These are phyloP conservation scores for Saturnia japonica DNA, from an alignment of 2,888 invertebrate species.

Conservation along the genomic window DNA sequence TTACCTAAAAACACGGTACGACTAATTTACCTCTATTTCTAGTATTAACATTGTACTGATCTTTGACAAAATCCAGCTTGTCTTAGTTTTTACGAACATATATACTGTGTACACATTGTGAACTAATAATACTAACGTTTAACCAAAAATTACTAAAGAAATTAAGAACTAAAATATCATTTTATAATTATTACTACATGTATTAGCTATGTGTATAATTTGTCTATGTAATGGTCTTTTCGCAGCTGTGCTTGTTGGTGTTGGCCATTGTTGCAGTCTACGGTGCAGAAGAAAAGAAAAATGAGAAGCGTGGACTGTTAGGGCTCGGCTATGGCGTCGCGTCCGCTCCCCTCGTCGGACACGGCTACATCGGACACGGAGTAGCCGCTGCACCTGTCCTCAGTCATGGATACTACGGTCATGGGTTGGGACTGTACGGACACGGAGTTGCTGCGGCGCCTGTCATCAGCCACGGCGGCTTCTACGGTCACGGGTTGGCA, in stretches of 20 bases:
- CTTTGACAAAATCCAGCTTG: no score
- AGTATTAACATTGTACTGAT: no score
- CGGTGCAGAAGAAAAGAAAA: constrained; percentile 72
- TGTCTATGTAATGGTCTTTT: neutral
- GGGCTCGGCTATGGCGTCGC: constrained; percentile 68
- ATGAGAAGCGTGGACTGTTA: constrained; percentile 73
- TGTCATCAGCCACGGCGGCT: constrained; percentile 40
- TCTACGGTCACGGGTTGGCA: constrained; percentile 25
- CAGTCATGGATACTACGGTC: constrained; percentile 47
- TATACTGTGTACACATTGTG: no score
- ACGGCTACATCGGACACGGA: constrained; percentile 41
- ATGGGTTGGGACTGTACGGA: constrained; percentile 47
- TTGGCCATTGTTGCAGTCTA: constrained; percentile 56
- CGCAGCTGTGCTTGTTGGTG: constrained; percentile 62
- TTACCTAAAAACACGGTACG: no score
- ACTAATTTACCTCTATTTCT: no score
- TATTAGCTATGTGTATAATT: neutral
- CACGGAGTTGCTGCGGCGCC: constrained; percentile 36
- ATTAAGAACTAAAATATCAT: no score
- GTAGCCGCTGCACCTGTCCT: constrained; percentile 35
- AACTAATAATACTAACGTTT: no score
- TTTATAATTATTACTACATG: no score
- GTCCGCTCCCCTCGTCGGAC: constrained; percentile 40
- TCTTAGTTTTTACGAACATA: no score
- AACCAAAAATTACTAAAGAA: no score